Evolutionary conservation across 2,888 invertebrate genomes (phyloP).

Genomic region (Agriopis aurantiaria): DNA sequence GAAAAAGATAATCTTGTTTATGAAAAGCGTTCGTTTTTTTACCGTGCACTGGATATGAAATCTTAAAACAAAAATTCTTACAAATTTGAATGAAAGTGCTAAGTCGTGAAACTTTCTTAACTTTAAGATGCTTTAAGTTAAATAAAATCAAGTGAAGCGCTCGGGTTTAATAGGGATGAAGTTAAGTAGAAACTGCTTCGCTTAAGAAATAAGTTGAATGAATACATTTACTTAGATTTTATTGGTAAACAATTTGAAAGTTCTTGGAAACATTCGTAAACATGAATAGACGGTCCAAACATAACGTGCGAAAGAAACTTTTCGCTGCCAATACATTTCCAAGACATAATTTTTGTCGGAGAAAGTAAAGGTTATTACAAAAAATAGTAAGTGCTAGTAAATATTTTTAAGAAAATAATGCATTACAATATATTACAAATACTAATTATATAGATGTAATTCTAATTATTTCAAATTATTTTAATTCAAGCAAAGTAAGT

Average conservation of each 20-base stretch:
- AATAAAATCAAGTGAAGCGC: constrained; percentile 30
- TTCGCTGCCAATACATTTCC: neutral
- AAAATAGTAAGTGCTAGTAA: no score
- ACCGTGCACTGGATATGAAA: no score
- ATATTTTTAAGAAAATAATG: no score
- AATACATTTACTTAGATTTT: constrained; percentile 12
- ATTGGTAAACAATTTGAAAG: constrained; percentile 5
- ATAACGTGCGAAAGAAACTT: constrained; percentile 3
- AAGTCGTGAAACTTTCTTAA: constrained; percentile 15
- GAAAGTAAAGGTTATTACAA: no score
- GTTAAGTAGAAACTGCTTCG: constrained; percentile 21
- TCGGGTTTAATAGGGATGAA: constrained; percentile 20
- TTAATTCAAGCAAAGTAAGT: no score
- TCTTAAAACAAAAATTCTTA: neutral
- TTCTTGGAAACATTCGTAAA: constrained; percentile 4
- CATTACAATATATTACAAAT: no score
- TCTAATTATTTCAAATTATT: no score
- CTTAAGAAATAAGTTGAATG: constrained; percentile 10
- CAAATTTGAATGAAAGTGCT: constrained; percentile 14
- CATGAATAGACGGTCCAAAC: neutral
- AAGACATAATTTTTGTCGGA: no score
- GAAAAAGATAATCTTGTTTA: no score
- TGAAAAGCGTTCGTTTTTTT: no score
- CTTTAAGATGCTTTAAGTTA: constrained; percentile 24
- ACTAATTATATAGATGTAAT: no score